These are phyloP conservation scores for Sebastes diploproa DNA, from an alignment of 2,797 vertebrate genomes.

Conservation along the genomic window DNA sequence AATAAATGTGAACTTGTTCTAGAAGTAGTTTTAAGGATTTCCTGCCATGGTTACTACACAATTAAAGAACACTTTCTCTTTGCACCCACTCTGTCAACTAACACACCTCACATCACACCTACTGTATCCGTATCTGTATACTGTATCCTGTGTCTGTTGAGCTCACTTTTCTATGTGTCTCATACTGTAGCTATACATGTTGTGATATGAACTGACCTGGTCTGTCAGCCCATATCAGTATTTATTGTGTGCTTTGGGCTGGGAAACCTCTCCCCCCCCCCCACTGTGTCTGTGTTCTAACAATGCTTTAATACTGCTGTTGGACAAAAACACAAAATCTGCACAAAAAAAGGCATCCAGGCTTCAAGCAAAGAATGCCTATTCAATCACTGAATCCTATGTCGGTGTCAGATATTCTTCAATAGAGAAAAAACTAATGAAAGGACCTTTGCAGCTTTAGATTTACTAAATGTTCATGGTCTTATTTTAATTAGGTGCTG, in stretches of 20 bases:
- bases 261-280: background rate
- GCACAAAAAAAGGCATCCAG: slow-evolving; percentile 1
- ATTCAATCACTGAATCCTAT: background rate
- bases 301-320: slow-evolving; percentile 44
- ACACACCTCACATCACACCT: slow-evolving; percentile 46
- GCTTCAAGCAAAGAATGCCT: background rate
- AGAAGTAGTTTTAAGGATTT: background rate
- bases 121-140: background rate
- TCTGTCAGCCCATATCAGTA: slow-evolving; percentile 60
- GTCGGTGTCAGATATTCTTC: background rate
- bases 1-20: background rate
- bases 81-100: slow-evolving; percentile 29
- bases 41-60: background rate
- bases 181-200: slow-evolving; percentile 54
- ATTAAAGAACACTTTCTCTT: slow-evolving; percentile 20
- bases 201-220: slow-evolving; percentile 60
- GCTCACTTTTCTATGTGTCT: slow-evolving; percentile 63
- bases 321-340: slow-evolving; percentile 57
- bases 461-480: background rate
- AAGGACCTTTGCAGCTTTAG: background rate
- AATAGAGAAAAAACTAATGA: background rate
- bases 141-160: slow-evolving; percentile 61
- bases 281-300: slow-evolving; percentile 63
- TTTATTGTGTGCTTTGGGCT: slow-evolving; percentile 45
- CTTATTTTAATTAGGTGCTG: background rate